Conservation (phyloP, 2,888 invertebrate species). For the Drosophila niveifrons region DNA sequence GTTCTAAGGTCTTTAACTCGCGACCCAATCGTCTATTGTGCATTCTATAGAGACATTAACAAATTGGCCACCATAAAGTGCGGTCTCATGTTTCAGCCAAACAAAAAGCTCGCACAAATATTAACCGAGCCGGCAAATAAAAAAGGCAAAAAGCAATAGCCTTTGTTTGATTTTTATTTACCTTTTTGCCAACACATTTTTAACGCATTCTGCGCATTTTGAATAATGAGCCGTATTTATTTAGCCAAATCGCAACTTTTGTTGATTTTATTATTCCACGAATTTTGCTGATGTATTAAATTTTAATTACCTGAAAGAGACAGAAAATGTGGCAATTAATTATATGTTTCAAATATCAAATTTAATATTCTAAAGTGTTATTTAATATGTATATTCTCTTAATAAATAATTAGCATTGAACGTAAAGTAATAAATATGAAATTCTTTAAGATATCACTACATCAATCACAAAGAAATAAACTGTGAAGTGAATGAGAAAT, state of each 20-base stretch:
- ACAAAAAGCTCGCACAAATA: conserved; percentile 19
- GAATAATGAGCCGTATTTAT: conserved; percentile 63
- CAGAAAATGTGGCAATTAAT: conserved; percentile 47
- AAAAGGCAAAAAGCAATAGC: conserved; percentile 38
- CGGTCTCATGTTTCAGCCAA: conserved; percentile 65
- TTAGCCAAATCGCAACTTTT: conserved; percentile 30
- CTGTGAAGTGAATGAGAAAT: no score
- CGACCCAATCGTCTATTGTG: conserved; percentile 40
- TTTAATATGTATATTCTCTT: conserved; percentile 11
- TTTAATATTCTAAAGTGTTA: conserved; percentile 1
- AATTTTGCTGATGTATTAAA: conserved; percentile 49
- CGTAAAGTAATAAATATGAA: background rate
- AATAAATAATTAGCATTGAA: no score
- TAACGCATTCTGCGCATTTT: conserved; percentile 46
- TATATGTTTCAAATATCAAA: conserved; percentile 23
- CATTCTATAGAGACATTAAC: conserved; percentile 64
- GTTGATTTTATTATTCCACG: conserved; percentile 29
- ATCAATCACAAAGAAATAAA: no score
- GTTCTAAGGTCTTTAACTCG: conserved; percentile 54
- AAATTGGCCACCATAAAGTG: conserved; percentile 63
- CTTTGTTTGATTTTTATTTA: conserved; percentile 37
- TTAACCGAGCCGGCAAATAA: conserved; percentile 58
- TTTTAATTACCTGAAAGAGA: conserved; percentile 75
- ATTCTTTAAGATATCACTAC: no score
- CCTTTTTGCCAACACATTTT: conserved; percentile 49